These are phyloP conservation scores for Dipus sagitta DNA, from an alignment of 2,797 vertebrate species.

Conservation along the genomic window DNA sequence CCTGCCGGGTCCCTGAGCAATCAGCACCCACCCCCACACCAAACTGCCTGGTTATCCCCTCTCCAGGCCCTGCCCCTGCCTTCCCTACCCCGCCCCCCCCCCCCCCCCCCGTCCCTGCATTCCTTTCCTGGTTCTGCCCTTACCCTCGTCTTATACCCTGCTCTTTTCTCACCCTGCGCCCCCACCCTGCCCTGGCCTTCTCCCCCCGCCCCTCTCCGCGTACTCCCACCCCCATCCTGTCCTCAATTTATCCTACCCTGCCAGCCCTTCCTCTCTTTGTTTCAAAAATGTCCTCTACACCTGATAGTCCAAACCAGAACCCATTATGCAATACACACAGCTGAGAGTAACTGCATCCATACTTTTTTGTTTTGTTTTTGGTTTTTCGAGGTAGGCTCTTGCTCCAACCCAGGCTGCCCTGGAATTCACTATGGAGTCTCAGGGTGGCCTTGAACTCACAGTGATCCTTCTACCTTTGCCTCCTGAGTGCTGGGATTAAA, in stretches of 20 bases:
- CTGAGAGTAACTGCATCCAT: rapidly evolving
- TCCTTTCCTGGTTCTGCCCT: no score
- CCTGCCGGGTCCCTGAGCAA: neutral
- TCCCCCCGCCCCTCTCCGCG: neutral
- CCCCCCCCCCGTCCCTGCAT: neutral
- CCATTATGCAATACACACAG: neutral
- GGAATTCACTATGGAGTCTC: no score
- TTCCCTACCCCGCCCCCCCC: no score
- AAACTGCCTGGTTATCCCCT: neutral
- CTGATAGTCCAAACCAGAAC: neutral
- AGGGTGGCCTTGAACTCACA: no score
- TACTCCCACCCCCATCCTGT: neutral
- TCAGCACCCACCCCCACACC: no score
- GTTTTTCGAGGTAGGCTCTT: no score
- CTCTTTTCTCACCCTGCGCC: neutral
- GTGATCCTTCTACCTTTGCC: no score
- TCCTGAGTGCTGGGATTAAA: no score
- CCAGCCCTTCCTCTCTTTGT: neutral
- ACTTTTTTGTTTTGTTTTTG: neutral
- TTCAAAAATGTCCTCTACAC: neutral
- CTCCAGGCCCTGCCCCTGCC: neutral
- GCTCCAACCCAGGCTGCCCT: no score
- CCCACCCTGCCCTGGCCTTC: neutral
- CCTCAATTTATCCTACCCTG: neutral
- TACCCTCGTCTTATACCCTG: no score